Base-by-base conservation (phyloP, 2,797 vertebrate species). In the Mus spretus region DNA sequence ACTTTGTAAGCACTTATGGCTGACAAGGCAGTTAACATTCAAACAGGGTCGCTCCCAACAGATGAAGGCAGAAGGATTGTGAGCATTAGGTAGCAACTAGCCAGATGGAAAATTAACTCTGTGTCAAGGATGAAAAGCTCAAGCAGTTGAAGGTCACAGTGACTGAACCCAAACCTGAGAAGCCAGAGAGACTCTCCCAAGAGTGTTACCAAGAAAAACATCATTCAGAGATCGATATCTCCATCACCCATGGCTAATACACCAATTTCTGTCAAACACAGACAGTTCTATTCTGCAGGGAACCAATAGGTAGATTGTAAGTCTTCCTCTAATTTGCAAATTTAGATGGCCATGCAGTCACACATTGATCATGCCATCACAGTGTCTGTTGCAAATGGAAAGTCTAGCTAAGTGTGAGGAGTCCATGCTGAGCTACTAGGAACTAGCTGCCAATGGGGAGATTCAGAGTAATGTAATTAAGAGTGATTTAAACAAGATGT, bases 141-240 rank as follows among this genome's bases (percentile, higher is more conserved):
- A 99, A 99, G 97, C 99, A 99, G 96, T 99, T 99, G 4, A 99
- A 99, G 97, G 99, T 99, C 81, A 99, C 99, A 3, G 99, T 99
- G 61, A 99, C 99, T 0, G 99, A 99, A 93, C 99, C 98, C 83
- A 99, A 98, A 85, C 37, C 24, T 0, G 98, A 98, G 0, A 98
- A 98, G 65, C 99, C 99, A 0, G 98, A 99, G 96, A 98, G 99
- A 83, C 99, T 99, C 3, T 99, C 99, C 0, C 98, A 99, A 91
- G 99, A 99, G 55, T 98, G 98, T 57, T 99, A 99, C 90, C 22
- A 98, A 61, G 98, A 98, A 31, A 98, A 98, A 86, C 24, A 95
- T 97, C 55, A 28, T 94, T 50, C 99, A 97, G 34, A 99, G 99
- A 98, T 99, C 99, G 0, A 97, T 98, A 65, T 99, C 99, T 0